Percentiles rank a stretch among this genome's conserved stretches.
Conservation (phyloP, 2,113 vertebrate genomes). For the Eulemur rufifrons region DNA sequence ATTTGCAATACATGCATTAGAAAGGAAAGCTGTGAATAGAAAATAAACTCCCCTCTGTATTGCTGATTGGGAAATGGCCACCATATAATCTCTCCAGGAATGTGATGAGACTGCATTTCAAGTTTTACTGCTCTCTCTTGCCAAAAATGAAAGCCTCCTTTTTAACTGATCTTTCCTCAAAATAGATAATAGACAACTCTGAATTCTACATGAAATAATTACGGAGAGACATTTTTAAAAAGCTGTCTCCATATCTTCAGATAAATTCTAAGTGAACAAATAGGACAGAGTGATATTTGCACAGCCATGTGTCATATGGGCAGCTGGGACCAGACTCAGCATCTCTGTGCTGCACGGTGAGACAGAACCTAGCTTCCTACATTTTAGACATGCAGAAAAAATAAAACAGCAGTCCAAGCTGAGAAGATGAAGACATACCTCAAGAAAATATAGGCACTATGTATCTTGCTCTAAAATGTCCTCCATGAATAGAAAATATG, state of each 20-base stretch:
- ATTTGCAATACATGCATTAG: background rate
- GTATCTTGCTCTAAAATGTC: background rate
- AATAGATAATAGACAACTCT: slow-evolving; percentile 3
- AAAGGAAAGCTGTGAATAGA: slow-evolving; percentile 51
- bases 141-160: slow-evolving; percentile 37
- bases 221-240: background rate
- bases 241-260: background rate
- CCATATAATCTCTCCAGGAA: slow-evolving; percentile 21
- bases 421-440: background rate
- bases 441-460: background rate
- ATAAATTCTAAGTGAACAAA: slow-evolving; percentile 30
- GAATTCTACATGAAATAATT: slow-evolving; percentile 17
- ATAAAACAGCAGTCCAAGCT: background rate
- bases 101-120: slow-evolving; percentile 35
- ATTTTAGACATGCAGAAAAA: background rate
- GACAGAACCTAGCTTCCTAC: background rate
- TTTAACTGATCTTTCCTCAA: slow-evolving; percentile 45
- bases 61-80: background rate
- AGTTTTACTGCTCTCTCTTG: background rate
- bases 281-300: slow-evolving; percentile 32
- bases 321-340: background rate
- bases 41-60: background rate
- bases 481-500: background rate
- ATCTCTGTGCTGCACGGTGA: background rate
- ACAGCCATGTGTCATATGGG: rapidly evolving